Percentiles rank a stretch among this genome's conserved stretches.
These are phyloP conservation scores for Ochotona princeps DNA, from an alignment of 2,113 vertebrate genomes.

Conservation along the genomic window DNA sequence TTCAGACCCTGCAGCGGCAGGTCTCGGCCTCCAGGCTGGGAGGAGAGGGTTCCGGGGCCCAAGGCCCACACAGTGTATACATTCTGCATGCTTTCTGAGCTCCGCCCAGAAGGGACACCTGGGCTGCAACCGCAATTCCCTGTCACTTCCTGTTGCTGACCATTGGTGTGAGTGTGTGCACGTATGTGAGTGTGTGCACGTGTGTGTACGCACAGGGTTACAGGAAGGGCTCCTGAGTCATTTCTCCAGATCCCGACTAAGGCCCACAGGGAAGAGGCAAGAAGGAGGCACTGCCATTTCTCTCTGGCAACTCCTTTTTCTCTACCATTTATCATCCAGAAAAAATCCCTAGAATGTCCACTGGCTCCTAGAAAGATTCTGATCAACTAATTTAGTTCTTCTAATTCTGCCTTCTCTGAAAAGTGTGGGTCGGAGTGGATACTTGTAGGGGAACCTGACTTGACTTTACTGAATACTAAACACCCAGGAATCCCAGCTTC, in stretches of 20 bases:
- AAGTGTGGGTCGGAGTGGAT: neutral
- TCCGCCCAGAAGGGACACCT: constrained; percentile 9
- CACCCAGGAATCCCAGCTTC: neutral
- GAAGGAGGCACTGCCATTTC: constrained; percentile 6
- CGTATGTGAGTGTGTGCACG: neutral
- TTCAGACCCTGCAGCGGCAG: constrained; percentile 60
- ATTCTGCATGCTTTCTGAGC: constrained; percentile 3
- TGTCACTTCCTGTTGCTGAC: neutral
- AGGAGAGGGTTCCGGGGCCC: constrained; percentile 34
- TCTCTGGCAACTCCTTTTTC: constrained; percentile 26
- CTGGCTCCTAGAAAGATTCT: constrained; percentile 25
- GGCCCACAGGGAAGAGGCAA: neutral
- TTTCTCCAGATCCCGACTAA: neutral
- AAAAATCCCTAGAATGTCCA: neutral
- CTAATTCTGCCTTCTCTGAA: neutral
- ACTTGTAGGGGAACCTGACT: neutral
- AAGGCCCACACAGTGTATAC: constrained; percentile 35
- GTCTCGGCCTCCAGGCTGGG: constrained; percentile 18
- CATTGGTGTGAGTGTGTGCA: neutral
- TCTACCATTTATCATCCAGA: neutral
- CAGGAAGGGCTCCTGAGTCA: neutral
- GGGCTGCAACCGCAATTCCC: constrained; percentile 20
- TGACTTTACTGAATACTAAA: neutral
- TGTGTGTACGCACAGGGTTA: too few species aligned
- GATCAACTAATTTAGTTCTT: constrained; percentile 15